Percentiles rank a stretch among this genome's conserved stretches.
phyloP scores from a whole-genome alignment of 2,888 invertebrate genomes.

The Baronia brevicornis region DNA sequence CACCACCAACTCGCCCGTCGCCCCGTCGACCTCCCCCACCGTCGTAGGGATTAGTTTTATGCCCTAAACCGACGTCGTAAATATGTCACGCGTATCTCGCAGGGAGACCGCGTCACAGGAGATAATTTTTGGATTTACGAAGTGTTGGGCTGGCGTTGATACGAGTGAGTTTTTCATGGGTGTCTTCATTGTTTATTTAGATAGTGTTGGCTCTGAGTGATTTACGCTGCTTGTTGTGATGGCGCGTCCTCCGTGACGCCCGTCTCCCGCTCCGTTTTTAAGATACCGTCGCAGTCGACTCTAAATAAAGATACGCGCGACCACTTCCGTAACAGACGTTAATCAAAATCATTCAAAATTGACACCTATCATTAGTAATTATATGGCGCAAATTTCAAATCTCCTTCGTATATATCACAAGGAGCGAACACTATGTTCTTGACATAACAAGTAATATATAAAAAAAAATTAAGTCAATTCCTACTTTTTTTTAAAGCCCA shows the following conservation, averaged over 20 bases:
- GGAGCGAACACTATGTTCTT: no score
- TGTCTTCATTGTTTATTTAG: conserved; percentile 29
- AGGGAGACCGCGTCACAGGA: conserved; percentile 47
- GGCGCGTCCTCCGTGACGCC: conserved; percentile 12
- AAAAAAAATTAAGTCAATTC: no score
- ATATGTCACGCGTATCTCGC: conserved; percentile 70
- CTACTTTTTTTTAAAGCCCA: no score
- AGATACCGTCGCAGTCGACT: no score
- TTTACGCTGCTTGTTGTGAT: conserved; percentile 14
- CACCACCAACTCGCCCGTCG: conserved; percentile 27
- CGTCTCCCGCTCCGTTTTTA: conserved; percentile 5
- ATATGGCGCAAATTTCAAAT: no score
- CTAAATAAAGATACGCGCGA: no score
- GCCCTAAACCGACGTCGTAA: conserved; percentile 69
- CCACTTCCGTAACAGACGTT: no score
- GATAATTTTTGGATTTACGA: conserved; percentile 72
- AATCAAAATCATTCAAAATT: no score
- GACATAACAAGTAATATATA: no score
- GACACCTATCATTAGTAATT: no score
- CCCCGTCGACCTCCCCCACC: conserved; percentile 24
- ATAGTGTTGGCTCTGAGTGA: conserved; percentile 24
- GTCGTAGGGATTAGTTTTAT: conserved; percentile 67
- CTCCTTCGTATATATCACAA: no score
- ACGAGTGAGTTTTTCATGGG: conserved; percentile 26
- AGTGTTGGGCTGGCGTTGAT: conserved; percentile 29